Evolutionary conservation across 2,113 vertebrate genomes (phyloP).

Genomic region (Chaetorhynchus papuensis): DNA sequence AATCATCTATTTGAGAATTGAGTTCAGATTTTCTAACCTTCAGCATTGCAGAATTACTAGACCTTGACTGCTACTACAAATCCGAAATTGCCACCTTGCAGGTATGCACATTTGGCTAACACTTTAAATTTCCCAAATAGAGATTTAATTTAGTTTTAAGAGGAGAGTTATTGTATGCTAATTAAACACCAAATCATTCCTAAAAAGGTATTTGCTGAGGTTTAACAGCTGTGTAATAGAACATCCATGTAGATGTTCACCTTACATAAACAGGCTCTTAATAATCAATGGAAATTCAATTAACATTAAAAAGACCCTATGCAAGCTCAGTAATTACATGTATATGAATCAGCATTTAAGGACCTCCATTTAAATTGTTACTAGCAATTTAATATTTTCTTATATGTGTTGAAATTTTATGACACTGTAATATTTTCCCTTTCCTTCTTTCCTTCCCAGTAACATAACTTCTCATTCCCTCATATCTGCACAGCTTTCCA

Average conservation of each 20-base stretch:
- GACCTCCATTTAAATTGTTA: neutral
- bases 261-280: neutral
- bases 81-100: slow-evolving; percentile 19
- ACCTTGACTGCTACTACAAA: slow-evolving; percentile 2
- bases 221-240: slow-evolving; percentile 10
- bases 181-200: slow-evolving; percentile 50
- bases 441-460: neutral
- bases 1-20: neutral
- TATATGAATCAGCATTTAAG: slow-evolving; percentile 1
- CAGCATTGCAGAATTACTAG: neutral
- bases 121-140: slow-evolving; percentile 49
- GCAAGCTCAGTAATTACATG: neutral
- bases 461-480: neutral
- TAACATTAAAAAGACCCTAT: neutral
- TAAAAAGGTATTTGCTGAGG: slow-evolving; percentile 35
- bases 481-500: neutral
- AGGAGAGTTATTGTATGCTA: slow-evolving; percentile 23
- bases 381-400: neutral
- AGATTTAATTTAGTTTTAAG: slow-evolving; percentile 60
- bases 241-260: neutral
- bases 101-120: slow-evolving; percentile 11
- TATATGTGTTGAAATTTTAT: neutral
- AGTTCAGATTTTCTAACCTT: neutral
- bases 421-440: neutral
- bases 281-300: slow-evolving; percentile 40